These are phyloP conservation scores for Corella eumyota DNA, from an alignment of 23 tunicate genomes.

Conservation along the genomic window DNA sequence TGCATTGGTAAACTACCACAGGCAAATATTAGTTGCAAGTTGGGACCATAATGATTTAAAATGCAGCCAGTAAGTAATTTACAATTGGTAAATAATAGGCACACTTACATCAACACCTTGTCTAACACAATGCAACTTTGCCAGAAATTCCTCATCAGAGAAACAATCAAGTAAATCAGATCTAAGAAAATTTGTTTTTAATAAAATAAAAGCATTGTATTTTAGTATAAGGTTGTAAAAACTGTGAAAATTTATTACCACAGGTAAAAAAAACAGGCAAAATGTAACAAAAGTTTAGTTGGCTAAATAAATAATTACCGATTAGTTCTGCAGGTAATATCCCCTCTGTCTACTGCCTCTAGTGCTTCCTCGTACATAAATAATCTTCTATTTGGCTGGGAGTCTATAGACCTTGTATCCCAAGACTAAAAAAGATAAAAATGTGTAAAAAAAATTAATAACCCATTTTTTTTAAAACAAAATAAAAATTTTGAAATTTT, in stretches of 20 bases:
- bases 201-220: too few relatives aligned
- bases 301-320: constrained; percentile 25
- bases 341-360: constrained; percentile 52
- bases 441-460: background rate
- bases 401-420: constrained; percentile 48
- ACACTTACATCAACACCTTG: constrained; percentile 52
- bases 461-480: background rate
- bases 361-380: constrained; percentile 56
- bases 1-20: too few relatives aligned
- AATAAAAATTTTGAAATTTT: background rate
- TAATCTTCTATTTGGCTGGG: background rate
- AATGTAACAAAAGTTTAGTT: too few relatives aligned
- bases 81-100: background rate
- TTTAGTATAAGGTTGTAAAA: too few relatives aligned
- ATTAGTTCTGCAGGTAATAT: constrained; percentile 40
- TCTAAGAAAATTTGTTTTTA: constrained; percentile 5
- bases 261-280: too few relatives aligned
- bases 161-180: constrained; percentile 53
- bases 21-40: too few relatives aligned
- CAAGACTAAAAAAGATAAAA: constrained; percentile 26
- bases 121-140: constrained; percentile 78
- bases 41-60: too few relatives aligned
- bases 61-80: too few relatives aligned
- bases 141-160: constrained; percentile 73
- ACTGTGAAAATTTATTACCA: too few relatives aligned